Conservation (phyloP, 2,113 vertebrate species). For the Paracanthobrama guichenoti region DNA sequence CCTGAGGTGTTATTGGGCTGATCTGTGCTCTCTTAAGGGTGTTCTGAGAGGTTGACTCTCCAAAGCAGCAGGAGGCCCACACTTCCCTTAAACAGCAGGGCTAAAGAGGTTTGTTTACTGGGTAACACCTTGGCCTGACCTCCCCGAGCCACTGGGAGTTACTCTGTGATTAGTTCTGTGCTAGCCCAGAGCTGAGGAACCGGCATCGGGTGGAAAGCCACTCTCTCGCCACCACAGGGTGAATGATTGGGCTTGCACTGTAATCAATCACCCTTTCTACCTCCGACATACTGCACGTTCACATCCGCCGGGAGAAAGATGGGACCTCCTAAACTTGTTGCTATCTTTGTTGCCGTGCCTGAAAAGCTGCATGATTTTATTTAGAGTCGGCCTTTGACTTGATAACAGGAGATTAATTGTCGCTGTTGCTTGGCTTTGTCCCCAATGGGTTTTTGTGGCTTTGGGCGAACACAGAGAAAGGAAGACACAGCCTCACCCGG, state of each 20-base stretch:
- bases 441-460: constrained; percentile 47
- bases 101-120: constrained; percentile 80
- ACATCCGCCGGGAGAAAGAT: constrained; percentile 43
- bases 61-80: constrained; percentile 55
- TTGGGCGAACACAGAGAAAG: constrained; percentile 32
- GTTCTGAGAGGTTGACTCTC: constrained; percentile 38
- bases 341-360: constrained; percentile 52
- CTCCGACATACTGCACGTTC: constrained; percentile 32
- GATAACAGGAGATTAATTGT: constrained; percentile 57
- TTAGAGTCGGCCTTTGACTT: constrained; percentile 49
- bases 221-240: constrained; percentile 41
- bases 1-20: constrained; percentile 68
- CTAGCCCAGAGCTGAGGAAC: constrained; percentile 58
- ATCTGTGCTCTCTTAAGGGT: constrained; percentile 58
- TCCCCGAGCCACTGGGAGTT: constrained; percentile 65
- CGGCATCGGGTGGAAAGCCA: constrained; percentile 43
- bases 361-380: constrained; percentile 54
- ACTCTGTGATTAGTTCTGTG: constrained; percentile 72
- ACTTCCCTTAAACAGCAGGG: constrained; percentile 70
- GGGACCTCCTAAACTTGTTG: constrained; percentile 49
- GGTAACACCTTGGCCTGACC: constrained; percentile 75
- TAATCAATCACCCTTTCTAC: constrained; percentile 69
- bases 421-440: constrained; percentile 51
- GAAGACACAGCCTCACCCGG: neutral
- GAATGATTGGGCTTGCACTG: constrained; percentile 47